phyloP scores from a whole-genome alignment of 2,797 vertebrate genomes.

The Cyprinodon diabolis region DNA sequence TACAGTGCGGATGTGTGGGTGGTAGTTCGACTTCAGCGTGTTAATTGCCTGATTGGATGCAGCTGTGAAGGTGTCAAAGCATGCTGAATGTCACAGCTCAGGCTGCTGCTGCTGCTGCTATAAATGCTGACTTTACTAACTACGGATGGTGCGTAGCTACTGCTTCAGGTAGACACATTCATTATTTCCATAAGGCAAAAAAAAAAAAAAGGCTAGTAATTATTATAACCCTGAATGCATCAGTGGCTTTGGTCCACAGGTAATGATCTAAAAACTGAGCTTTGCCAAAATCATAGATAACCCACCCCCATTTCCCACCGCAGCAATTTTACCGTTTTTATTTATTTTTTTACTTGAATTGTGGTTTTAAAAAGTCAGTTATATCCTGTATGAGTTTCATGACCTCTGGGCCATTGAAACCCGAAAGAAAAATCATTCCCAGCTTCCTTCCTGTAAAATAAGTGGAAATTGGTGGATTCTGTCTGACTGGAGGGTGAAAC shows the following conservation, averaged over 20 bases:
- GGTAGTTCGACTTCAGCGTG: slow-evolving; percentile 2
- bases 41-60: slow-evolving; percentile 7
- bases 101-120: background rate
- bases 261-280: slow-evolving; percentile 25
- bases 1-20: background rate
- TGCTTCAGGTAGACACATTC: background rate
- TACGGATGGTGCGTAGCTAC: too few species aligned
- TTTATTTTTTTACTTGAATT: slow-evolving; percentile 9
- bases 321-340: slow-evolving; percentile 21
- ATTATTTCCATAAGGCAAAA: too few species aligned
- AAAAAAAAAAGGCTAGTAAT: background rate
- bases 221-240: background rate
- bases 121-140: background rate
- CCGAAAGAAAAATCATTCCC: slow-evolving; percentile 23
- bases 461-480: slow-evolving; percentile 34
- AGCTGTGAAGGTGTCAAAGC: slow-evolving; percentile 5
- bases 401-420: slow-evolving; percentile 38
- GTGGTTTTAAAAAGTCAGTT: slow-evolving; percentile 32
- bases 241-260: slow-evolving; percentile 14
- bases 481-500: slow-evolving; percentile 36
- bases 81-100: background rate
- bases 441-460: slow-evolving; percentile 19
- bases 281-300: slow-evolving; percentile 16
- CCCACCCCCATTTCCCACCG: background rate
- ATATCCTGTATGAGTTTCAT: slow-evolving; percentile 40